Evolutionary conservation across 2,888 invertebrate genomes (phyloP).

Genomic region (Xylota segnis): DNA sequence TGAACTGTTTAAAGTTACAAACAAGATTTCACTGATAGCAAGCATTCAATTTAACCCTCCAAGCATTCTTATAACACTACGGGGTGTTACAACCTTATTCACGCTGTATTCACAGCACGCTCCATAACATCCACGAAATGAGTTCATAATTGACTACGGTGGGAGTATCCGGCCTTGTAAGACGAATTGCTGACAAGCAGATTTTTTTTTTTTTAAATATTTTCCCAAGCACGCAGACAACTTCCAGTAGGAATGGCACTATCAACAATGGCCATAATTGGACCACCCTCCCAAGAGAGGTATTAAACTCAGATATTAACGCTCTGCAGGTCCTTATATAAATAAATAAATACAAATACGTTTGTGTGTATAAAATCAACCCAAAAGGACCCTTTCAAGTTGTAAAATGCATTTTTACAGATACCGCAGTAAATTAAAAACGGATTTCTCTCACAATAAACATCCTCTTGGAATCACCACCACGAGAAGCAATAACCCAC

Average conservation of each 20-base stretch:
- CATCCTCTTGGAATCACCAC: slow-evolving; percentile 11
- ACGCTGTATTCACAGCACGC: no score
- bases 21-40: no score
- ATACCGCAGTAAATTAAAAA: slow-evolving; percentile 43
- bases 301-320: neutral
- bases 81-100: no score
- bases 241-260: neutral
- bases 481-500: slow-evolving; percentile 42
- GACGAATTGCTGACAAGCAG: no score
- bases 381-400: neutral
- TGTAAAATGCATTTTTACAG: slow-evolving; percentile 10
- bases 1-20: no score
- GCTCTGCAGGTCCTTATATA: neutral
- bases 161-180: no score
- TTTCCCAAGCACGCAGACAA: no score
- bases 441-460: slow-evolving; percentile 42
- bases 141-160: no score
- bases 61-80: no score
- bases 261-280: neutral
- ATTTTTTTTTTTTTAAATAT: no score
- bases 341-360: neutral
- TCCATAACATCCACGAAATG: no score
- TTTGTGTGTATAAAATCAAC: neutral
- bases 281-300: neutral
- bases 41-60: no score